These are phyloP conservation scores for Nothura maculosa DNA, from an alignment of 2,797 vertebrate genomes.

Conservation along the genomic window DNA sequence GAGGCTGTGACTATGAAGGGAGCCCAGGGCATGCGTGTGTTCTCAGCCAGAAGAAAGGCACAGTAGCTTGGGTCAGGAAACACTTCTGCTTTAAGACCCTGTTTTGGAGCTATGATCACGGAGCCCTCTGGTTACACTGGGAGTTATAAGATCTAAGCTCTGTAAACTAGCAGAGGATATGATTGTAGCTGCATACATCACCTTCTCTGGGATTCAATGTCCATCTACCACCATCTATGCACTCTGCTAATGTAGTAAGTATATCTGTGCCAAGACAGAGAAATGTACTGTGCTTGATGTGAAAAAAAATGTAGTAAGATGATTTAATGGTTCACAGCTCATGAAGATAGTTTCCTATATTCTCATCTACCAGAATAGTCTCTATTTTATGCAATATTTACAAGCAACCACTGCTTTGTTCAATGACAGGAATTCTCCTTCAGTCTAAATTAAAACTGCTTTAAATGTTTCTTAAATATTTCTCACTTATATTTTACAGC, in stretches of 20 bases:
- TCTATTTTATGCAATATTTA: neutral
- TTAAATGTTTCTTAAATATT: neutral
- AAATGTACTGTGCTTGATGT: neutral
- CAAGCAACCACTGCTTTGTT: neutral
- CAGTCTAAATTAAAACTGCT: neutral
- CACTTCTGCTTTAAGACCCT: neutral
- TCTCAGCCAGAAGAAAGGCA: neutral
- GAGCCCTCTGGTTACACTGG: fast-evolving
- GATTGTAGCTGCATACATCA: neutral
- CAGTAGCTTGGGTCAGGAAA: neutral
- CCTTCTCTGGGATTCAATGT: neutral
- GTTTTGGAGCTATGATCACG: neutral
- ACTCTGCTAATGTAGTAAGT: neutral
- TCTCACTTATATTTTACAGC: neutral
- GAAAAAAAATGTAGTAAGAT: neutral
- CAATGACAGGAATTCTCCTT: neutral
- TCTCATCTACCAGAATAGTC: neutral
- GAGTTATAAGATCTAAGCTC: neutral
- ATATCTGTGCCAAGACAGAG: neutral
- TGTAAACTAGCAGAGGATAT: neutral
- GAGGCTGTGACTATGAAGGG: neutral
- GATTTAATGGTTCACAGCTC: neutral
- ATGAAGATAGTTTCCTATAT: neutral
- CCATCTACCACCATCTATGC: neutral
- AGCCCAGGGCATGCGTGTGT: neutral